Percentiles rank a stretch among this genome's conserved stretches.
phyloP scores from a whole-genome alignment of 2,888 invertebrate genomes.

The Sympetrum striolatum region DNA sequence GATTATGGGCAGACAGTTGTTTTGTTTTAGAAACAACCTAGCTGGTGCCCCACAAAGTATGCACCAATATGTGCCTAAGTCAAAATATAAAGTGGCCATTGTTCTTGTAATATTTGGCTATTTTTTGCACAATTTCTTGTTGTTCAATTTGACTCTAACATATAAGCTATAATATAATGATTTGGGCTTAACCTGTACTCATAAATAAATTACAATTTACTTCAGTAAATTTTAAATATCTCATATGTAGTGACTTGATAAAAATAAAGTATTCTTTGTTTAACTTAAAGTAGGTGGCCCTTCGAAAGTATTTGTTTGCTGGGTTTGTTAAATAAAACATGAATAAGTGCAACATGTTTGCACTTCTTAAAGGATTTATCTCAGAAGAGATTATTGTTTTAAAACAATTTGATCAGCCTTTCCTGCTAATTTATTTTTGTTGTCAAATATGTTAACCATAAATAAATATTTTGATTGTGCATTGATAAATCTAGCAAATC shows the following conservation, averaged over 20 bases:
- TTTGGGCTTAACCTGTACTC: neutral
- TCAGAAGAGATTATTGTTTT: neutral
- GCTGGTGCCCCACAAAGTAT: constrained; percentile 28
- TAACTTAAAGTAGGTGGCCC: neutral
- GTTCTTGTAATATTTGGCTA: constrained; percentile 4
- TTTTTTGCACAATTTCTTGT: neutral
- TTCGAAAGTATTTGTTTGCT: neutral
- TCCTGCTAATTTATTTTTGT: neutral
- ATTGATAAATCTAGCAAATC: neutral
- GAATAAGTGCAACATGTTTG: neutral
- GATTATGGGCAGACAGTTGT: constrained; percentile 39
- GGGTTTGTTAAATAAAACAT: neutral
- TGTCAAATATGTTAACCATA: neutral
- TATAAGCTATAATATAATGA: neutral
- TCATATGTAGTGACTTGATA: constrained; percentile 16
- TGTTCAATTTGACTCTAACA: neutral
- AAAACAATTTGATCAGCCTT: neutral
- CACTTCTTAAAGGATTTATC: neutral
- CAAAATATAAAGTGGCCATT: constrained; percentile 16
- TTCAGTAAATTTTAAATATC: constrained; percentile 29
- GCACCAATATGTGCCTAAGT: constrained; percentile 35
- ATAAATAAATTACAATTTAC: neutral
- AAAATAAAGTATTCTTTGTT: constrained; percentile 2
- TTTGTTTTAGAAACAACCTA: constrained; percentile 42
- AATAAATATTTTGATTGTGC: neutral